Percentiles rank a stretch among this genome's conserved stretches.
These are phyloP conservation scores for Magallana nippona DNA, from an alignment of 2,888 invertebrate genomes.

Conservation along the genomic window DNA sequence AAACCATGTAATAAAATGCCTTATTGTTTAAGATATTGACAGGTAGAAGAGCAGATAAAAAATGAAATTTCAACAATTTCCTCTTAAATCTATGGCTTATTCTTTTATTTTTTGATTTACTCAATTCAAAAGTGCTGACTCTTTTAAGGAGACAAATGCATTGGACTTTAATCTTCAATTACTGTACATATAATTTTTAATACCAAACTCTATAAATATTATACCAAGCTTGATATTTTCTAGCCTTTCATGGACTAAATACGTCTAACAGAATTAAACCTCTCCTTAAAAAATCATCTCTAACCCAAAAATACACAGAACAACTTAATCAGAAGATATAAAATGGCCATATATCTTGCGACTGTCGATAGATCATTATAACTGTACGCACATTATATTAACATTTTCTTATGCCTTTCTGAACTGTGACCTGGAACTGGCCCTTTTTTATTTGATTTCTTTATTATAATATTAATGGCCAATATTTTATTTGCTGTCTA, in stretches of 20 bases:
- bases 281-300: conserved; percentile 8
- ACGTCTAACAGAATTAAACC: background rate
- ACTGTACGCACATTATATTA: conserved; percentile 13
- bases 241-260: background rate
- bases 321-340: background rate
- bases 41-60: background rate
- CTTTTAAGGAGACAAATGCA: no score
- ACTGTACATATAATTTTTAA: background rate
- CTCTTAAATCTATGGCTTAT: no score
- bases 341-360: background rate
- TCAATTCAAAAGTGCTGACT: no score
- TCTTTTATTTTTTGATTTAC: no score
- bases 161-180: no score
- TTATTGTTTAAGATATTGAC: no score
- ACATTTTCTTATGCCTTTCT: conserved; percentile 27
- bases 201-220: background rate
- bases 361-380: conserved; percentile 27
- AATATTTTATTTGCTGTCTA: conserved; percentile 35
- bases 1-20: no score
- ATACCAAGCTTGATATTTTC: background rate
- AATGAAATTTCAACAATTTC: no score
- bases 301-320: conserved; percentile 1
- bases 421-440: conserved; percentile 20
- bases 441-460: conserved; percentile 30
- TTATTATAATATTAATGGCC: conserved; percentile 32